Evolutionary conservation across 2,888 invertebrate species (phyloP).

Genomic region (Mantis religiosa): DNA sequence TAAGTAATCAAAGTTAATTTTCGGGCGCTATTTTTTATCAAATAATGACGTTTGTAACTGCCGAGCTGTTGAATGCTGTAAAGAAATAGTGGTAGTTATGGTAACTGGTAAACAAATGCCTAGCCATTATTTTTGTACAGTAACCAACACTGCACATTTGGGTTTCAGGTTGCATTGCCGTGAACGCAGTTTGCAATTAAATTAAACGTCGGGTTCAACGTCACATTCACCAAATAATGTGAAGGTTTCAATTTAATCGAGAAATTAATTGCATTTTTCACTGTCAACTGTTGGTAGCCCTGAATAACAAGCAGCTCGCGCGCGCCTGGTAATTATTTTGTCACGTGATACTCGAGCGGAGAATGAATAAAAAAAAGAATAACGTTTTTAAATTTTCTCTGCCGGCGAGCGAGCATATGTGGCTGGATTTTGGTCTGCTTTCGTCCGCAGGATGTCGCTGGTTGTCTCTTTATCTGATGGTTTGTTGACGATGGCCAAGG

Average conservation of each 20-base stretch:
- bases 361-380: not conserved
- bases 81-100: no score
- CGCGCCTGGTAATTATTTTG: not conserved
- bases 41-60: no score
- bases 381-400: not conserved
- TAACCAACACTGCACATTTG: not conserved
- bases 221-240: not conserved
- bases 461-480: not conserved
- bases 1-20: no score
- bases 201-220: not conserved
- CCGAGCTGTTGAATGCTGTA: no score
- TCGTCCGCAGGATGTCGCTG: not conserved
- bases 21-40: no score
- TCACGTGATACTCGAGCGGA: not conserved
- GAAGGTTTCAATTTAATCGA: not conserved
- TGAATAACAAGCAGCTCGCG: not conserved
- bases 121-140: not conserved
- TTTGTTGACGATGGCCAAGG: not conserved
- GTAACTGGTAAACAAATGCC: no score
- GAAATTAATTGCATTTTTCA: not conserved
- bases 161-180: not conserved
- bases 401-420: not conserved
- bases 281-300: not conserved
- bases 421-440: not conserved
- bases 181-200: not conserved